Percentiles rank a stretch among this genome's conserved stretches.
Conservation (phyloP, 2,797 vertebrate genomes). For the Zenarchopterus dispar region DNA sequence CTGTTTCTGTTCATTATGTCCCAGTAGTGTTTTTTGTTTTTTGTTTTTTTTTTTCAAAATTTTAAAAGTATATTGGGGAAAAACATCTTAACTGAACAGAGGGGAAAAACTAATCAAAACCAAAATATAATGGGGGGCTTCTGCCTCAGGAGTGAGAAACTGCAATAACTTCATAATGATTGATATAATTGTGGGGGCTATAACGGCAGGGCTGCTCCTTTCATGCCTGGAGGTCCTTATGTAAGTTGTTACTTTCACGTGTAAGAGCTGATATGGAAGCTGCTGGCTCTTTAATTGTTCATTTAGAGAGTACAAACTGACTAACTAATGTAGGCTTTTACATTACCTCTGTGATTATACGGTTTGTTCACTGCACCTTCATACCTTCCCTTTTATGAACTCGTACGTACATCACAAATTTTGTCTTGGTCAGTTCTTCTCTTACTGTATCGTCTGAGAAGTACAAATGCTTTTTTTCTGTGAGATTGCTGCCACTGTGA, state of each 20-base stretch:
- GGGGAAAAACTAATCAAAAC: constrained; percentile 12
- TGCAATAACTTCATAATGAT: constrained; percentile 9
- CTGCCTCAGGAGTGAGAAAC: constrained; percentile 18
- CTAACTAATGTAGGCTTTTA: constrained; percentile 4
- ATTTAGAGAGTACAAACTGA: constrained; percentile 10
- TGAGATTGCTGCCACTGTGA: constrained; percentile 13
- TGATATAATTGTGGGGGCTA: constrained; percentile 20
- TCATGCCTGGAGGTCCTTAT: not conserved
- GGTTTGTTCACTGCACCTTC: constrained; percentile 3
- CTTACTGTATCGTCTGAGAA: too few species aligned
- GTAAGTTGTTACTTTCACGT: constrained; percentile 23
- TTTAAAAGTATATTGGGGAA: not conserved
- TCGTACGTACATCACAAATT: not conserved
- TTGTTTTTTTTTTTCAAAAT: too few species aligned
- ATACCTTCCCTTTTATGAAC: not conserved
- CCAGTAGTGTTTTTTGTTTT: not conserved
- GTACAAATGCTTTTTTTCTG: constrained; percentile 5
- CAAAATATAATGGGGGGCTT: constrained; percentile 4
- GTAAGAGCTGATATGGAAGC: constrained; percentile 24
- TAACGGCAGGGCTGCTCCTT: not conserved
- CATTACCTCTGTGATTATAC: not conserved
- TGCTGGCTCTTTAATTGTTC: not conserved
- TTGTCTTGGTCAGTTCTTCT: not conserved
- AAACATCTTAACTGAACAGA: constrained; percentile 19
- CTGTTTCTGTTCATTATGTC: too few species aligned